phyloP scores from a whole-genome alignment of 1,140 invertebrate species.

The Penaeus indicus region DNA sequence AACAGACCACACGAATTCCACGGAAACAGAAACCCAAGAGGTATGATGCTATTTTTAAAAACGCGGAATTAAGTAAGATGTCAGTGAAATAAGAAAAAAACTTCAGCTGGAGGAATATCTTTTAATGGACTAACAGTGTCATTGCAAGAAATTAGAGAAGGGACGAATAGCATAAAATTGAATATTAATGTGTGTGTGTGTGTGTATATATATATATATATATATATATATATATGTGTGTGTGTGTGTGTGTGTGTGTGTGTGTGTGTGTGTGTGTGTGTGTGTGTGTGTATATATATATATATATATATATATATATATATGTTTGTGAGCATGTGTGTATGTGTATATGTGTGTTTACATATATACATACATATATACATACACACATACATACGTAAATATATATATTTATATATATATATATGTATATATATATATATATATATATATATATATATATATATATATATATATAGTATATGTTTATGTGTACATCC shows the following conservation, averaged over 20 bases:
- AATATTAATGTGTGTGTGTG: conserved; percentile 13
- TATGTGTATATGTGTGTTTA: not conserved
- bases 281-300: not conserved
- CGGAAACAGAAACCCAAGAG: too few relatives aligned
- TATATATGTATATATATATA: not conserved
- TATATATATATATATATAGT: not conserved
- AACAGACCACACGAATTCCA: too few relatives aligned
- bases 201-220: conserved; percentile 25
- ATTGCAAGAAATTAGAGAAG: too few relatives aligned
- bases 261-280: too few relatives aligned
- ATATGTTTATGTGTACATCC: not conserved
- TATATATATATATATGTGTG: conserved; percentile 22
- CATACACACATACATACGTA: not conserved
- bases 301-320: not conserved
- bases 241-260: not conserved
- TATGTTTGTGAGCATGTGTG: not conserved
- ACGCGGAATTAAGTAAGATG: too few relatives aligned
- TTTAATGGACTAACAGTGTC: too few relatives aligned
- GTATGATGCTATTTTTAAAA: too few relatives aligned
- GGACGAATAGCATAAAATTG: not conserved
- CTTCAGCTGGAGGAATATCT: too few relatives aligned
- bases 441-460: conserved; percentile 1
- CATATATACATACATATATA: not conserved
- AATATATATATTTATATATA: not conserved
- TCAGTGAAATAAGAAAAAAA: too few relatives aligned